Evolutionary conservation across 2,113 vertebrate species (phyloP).

Genomic region (Dolichallabes microphthalmus): DNA sequence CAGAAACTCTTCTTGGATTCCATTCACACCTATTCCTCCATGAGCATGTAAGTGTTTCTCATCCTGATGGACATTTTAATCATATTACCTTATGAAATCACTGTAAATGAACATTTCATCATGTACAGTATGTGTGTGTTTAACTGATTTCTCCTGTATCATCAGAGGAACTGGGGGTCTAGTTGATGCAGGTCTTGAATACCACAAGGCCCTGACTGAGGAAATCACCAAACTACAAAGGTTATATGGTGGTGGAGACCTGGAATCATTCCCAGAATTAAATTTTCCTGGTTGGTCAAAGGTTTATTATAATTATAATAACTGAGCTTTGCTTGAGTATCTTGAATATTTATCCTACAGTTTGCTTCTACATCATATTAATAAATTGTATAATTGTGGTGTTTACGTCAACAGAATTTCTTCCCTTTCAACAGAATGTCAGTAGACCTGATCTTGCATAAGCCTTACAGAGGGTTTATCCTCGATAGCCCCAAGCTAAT

Average conservation of each 20-base stretch:
- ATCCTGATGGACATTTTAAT: not conserved
- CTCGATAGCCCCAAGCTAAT: not conserved
- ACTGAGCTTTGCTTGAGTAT: not conserved
- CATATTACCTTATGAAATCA: not conserved
- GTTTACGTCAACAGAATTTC: not conserved
- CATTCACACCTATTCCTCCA: slow-evolving; percentile 82
- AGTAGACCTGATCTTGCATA: not conserved
- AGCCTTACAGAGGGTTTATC: not conserved
- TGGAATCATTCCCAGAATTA: slow-evolving; percentile 84
- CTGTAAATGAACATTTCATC: not conserved
- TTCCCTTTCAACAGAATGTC: not conserved
- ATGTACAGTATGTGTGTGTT: not conserved
- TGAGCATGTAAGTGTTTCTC: slow-evolving; percentile 80
- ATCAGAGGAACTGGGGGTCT: slow-evolving; percentile 77
- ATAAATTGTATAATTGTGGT: not conserved
- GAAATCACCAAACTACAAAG: slow-evolving; percentile 84
- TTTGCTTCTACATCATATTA: not conserved
- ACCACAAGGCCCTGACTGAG: slow-evolving; percentile 80
- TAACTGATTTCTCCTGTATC: not conserved
- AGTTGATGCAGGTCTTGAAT: slow-evolving; percentile 81
- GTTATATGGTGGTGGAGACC: slow-evolving; percentile 85
- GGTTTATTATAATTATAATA: not conserved
- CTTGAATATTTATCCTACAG: not conserved
- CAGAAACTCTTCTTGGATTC: slow-evolving; percentile 94
- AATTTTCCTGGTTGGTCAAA: slow-evolving; percentile 81